phyloP scores from a whole-genome alignment of 2,888 invertebrate genomes.

The Gisinianus flammeolus region DNA sequence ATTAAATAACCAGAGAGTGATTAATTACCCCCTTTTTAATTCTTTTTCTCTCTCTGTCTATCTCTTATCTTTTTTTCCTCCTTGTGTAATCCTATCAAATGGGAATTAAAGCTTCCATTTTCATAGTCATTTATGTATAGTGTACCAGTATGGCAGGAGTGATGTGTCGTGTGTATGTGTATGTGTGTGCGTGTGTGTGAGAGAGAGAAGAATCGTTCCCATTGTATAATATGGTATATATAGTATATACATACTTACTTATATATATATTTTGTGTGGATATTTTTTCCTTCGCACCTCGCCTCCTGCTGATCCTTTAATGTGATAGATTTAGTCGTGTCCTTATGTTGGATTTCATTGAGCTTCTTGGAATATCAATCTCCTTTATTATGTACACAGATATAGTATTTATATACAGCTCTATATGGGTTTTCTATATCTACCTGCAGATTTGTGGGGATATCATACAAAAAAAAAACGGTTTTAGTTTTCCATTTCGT shows the following conservation, averaged over 20 bases:
- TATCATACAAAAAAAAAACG: too few species aligned
- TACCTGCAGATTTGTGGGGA: too few species aligned
- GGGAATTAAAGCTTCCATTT: too few species aligned
- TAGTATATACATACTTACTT: too few species aligned
- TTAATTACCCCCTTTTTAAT: background rate
- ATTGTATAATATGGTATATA: too few species aligned
- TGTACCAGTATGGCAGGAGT: background rate
- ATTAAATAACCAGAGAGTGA: background rate
- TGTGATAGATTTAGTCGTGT: background rate
- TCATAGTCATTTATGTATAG: background rate
- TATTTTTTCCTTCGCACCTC: background rate
- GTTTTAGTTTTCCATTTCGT: background rate
- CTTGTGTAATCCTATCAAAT: background rate
- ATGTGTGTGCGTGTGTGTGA: too few species aligned
- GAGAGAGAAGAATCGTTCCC: too few species aligned
- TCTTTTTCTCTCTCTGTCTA: background rate
- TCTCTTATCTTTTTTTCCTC: background rate
- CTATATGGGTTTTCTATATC: too few species aligned
- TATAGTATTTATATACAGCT: too few species aligned
- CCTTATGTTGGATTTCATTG: background rate
- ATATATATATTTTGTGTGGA: too few species aligned
- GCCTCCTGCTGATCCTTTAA: background rate
- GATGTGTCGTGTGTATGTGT: background rate
- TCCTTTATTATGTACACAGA: too few species aligned
- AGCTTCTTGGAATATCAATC: background rate